These are phyloP conservation scores for Nicator chloris DNA, from an alignment of 2,113 vertebrate genomes.

Conservation along the genomic window DNA sequence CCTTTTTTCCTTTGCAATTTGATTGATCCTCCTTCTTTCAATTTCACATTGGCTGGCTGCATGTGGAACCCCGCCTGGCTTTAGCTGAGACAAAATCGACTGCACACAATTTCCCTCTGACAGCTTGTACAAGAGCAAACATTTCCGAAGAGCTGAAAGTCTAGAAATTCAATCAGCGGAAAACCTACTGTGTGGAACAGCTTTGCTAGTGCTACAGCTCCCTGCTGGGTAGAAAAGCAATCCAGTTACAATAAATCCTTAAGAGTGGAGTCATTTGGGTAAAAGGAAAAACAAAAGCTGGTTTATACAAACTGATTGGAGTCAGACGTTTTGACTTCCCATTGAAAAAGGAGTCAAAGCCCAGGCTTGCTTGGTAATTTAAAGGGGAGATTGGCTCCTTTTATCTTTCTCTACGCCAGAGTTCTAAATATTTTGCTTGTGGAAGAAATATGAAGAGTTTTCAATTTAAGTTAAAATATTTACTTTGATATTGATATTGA, in stretches of 20 bases:
- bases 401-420: slow-evolving; percentile 53
- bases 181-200: slow-evolving; percentile 68
- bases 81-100: slow-evolving; percentile 61
- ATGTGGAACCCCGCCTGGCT: slow-evolving; percentile 45
- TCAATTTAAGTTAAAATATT: slow-evolving; percentile 28
- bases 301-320: slow-evolving; percentile 73
- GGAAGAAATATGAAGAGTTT: slow-evolving; percentile 32
- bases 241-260: slow-evolving; percentile 74
- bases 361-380: slow-evolving; percentile 50
- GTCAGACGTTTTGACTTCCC: slow-evolving; percentile 66
- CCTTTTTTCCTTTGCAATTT: background rate
- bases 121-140: slow-evolving; percentile 70
- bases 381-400: slow-evolving; percentile 58
- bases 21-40: slow-evolving; percentile 56
- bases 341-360: slow-evolving; percentile 64
- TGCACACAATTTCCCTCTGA: slow-evolving; percentile 62
- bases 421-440: slow-evolving; percentile 44
- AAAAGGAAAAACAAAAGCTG: slow-evolving; percentile 72
- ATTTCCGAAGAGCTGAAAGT: slow-evolving; percentile 70
- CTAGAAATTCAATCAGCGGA: slow-evolving; percentile 70
- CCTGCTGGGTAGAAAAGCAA: slow-evolving; percentile 72
- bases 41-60: slow-evolving; percentile 41
- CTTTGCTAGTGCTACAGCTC: slow-evolving; percentile 67
- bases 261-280: slow-evolving; percentile 71
- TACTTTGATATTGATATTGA: background rate